Evolutionary conservation across 2,888 invertebrate genomes (phyloP).

Genomic region (Ptilodon capucinus): DNA sequence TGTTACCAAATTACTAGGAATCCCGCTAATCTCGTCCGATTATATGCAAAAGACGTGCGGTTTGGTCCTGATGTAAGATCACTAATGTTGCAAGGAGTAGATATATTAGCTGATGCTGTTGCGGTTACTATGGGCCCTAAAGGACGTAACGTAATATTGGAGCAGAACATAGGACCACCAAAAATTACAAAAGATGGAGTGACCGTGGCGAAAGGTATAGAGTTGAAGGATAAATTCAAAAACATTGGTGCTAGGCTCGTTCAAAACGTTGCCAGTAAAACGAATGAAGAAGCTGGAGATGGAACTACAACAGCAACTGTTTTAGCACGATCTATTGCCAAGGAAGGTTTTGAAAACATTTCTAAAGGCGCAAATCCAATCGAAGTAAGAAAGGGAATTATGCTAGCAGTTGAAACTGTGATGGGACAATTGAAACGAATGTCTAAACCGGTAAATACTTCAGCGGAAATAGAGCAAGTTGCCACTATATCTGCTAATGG

Average conservation of each 20-base stretch:
- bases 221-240: constrained; percentile 98
- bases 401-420: constrained; percentile 96
- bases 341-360: constrained; percentile 98
- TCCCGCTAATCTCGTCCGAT: constrained; percentile 25
- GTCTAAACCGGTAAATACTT: constrained; percentile 95
- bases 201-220: constrained; percentile 98
- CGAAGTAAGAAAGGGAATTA: constrained; percentile 94
- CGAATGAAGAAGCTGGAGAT: constrained; percentile 99
- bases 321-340: constrained; percentile 97
- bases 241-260: constrained; percentile 99
- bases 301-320: constrained; percentile 99
- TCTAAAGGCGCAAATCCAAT: constrained; percentile 98
- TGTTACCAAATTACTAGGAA: constrained; percentile 19
- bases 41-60: constrained; percentile 96
- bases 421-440: constrained; percentile 91
- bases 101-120: constrained; percentile 98
- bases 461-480: constrained; percentile 99
- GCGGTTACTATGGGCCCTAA: constrained; percentile 99
- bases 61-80: constrained; percentile 98
- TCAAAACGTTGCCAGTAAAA: constrained; percentile 99
- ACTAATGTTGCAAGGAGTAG: constrained; percentile 98
- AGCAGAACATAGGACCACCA: constrained; percentile 98
- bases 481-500: constrained; percentile 99
- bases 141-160: constrained; percentile 98
- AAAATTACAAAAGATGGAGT: constrained; percentile 99